Percentiles rank a stretch among this genome's conserved stretches.
Conservation (phyloP, 2,888 invertebrate species). For the Trilocha varians region DNA sequence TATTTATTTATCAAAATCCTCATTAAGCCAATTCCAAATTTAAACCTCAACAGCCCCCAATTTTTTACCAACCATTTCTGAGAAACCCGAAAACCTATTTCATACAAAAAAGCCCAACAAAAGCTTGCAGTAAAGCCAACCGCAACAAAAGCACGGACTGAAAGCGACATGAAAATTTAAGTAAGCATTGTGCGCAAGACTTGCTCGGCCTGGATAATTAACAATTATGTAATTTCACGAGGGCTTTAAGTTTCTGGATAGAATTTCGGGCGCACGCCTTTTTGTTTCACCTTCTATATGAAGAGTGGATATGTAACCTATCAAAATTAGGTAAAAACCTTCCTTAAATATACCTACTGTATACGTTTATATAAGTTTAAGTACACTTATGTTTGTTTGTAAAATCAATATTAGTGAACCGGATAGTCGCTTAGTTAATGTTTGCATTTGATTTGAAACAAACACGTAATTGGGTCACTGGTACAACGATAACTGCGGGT, state of each 20-base stretch:
- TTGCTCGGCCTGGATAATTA: slow-evolving; percentile 24
- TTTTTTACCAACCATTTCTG: too few species aligned
- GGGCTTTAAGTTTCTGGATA: slow-evolving; percentile 20
- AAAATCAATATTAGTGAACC: neutral
- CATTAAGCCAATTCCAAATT: too few species aligned
- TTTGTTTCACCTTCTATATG: neutral
- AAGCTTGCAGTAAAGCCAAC: neutral
- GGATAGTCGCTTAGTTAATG: neutral
- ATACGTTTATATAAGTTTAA: neutral
- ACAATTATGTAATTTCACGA: slow-evolving; percentile 31
- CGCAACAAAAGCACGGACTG: neutral
- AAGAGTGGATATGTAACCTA: neutral
- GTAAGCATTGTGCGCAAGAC: slow-evolving; percentile 13
- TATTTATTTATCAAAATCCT: too few species aligned
- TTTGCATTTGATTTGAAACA: neutral
- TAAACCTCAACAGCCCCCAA: too few species aligned
- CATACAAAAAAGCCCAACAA: neutral
- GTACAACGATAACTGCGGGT: neutral
- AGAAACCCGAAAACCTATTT: too few species aligned
- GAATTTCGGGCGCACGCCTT: slow-evolving; percentile 23
- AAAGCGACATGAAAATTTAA: slow-evolving; percentile 12
- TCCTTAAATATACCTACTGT: too few species aligned
- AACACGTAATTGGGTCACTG: neutral
- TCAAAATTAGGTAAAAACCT: too few species aligned
- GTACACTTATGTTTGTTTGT: neutral